Evolutionary conservation across 2,113 vertebrate species (phyloP).

Genomic region (Polyodon spathula): DNA sequence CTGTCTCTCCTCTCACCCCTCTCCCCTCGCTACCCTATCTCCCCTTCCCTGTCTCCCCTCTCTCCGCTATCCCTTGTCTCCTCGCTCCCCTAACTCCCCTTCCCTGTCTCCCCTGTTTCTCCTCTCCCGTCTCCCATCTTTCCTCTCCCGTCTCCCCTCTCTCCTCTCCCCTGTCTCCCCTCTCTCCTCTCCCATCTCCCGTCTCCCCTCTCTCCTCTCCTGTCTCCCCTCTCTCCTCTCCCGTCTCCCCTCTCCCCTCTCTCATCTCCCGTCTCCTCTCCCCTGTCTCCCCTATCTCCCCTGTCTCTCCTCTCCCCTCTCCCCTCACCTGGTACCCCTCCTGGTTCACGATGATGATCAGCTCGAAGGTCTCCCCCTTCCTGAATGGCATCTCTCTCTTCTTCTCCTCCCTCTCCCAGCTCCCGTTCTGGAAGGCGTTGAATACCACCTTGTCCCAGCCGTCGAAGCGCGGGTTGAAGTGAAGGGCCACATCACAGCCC

Average conservation of each 20-base stretch:
- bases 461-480: slow-evolving; percentile 70
- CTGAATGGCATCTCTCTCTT: slow-evolving; percentile 57
- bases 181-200: too few relatives aligned
- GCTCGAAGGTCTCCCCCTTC: slow-evolving; percentile 56
- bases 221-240: too few relatives aligned
- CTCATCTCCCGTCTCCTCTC: slow-evolving; percentile 50
- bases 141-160: background rate
- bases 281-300: slow-evolving; percentile 55
- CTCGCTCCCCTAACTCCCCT: too few relatives aligned
- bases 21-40: background rate
- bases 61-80: too few relatives aligned
- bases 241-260: slow-evolving; percentile 55
- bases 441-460: slow-evolving; percentile 70
- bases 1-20: too few relatives aligned
- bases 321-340: slow-evolving; percentile 59
- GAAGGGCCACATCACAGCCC: slow-evolving; percentile 55
- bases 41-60: background rate
- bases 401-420: slow-evolving; percentile 58
- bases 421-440: slow-evolving; percentile 44
- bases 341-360: slow-evolving; percentile 40
- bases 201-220: too few relatives aligned
- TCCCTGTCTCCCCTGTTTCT: too few relatives aligned
- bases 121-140: too few relatives aligned
- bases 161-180: too few relatives aligned
- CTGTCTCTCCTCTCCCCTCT: fast-evolving